Base-by-base conservation (phyloP, 2,113 vertebrate species). In the Heptranchias perlo region DNA sequence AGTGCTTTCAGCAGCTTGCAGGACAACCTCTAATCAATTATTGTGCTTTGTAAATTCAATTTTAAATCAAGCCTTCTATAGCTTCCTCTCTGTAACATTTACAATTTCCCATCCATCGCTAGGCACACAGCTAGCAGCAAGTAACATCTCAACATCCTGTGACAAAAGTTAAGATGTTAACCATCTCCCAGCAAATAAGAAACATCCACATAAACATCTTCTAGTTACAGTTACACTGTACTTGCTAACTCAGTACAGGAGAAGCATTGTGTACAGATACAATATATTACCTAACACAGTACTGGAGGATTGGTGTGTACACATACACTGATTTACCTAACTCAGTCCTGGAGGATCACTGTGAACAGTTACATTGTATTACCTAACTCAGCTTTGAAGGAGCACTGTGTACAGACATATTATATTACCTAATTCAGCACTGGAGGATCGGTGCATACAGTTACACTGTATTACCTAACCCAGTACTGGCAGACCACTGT, bases 1-100 rank as follows among this genome's bases (percentile, higher is more conserved):
- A 44, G n/a, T 78, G 11, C 76, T 16, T n/a, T 82, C 76, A 82
- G 76, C 76, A 44, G 76, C 76, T 16, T 14, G n/a, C 76, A 44
- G 76, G 76, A 82, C 39, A 23, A 82, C 14, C 76, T 44, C 76
- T n/a, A 82, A 82, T 82, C 76, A 82, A 82, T 82, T 82, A 39
- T 58, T 58, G 11, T 96, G 96, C 96, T 96, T 95, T 96, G 96
- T 95, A 96, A 96, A 96, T 95, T 96, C 95, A 96, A 96, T 58
- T 35, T 52, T 95, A 62, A 93, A 64, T 93, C 58, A 62, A 93
- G 4, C n/a, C 16, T 93, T 93, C 58, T 62, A 21, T 93, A 6
- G 31, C 18, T 62, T 58, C 89, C 18, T 39, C 58, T 93, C 76
- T 44, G 18, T 82, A 82, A 3, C 73, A 13, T 3, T 82, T 14